phyloP scores from a whole-genome alignment of 2,888 invertebrate species.

The Lycophotia porphyrea region DNA sequence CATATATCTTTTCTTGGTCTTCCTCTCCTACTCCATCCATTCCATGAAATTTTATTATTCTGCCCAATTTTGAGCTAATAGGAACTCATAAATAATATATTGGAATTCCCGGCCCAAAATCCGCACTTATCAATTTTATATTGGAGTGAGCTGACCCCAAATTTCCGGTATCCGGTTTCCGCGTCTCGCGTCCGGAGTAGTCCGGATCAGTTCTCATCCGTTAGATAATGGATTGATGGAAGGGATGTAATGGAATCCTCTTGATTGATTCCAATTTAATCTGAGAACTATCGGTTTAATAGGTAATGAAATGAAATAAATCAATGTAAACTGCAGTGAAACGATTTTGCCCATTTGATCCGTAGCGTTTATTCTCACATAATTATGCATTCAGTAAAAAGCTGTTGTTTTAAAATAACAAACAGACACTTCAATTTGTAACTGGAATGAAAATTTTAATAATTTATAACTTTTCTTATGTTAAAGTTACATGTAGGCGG shows the following conservation, averaged over 20 bases:
- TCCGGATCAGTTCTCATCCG: no score
- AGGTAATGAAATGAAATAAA: not conserved
- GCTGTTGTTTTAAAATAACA: no score
- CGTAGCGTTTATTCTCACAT: no score
- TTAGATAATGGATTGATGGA: not conserved
- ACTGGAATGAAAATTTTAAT: no score
- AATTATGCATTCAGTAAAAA: no score
- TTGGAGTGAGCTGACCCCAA: not conserved
- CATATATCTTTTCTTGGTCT: no score
- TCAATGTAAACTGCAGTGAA: not conserved
- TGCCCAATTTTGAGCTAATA: not conserved
- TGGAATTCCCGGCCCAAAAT: not conserved
- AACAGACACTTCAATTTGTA: no score
- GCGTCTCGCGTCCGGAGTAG: not conserved
- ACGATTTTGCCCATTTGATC: not conserved
- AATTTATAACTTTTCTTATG: no score
- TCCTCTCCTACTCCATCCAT: no score
- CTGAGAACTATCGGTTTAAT: not conserved
- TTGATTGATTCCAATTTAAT: not conserved
- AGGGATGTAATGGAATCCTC: not conserved
- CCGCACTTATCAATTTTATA: conserved; percentile 2
- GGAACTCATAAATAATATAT: not conserved
- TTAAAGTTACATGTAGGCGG: no score
- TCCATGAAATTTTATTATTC: not conserved
- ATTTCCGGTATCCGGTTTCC: conserved; percentile 6